Base-by-base conservation (phyloP, 2,113 vertebrate genomes). In the Clupea harengus region DNA sequence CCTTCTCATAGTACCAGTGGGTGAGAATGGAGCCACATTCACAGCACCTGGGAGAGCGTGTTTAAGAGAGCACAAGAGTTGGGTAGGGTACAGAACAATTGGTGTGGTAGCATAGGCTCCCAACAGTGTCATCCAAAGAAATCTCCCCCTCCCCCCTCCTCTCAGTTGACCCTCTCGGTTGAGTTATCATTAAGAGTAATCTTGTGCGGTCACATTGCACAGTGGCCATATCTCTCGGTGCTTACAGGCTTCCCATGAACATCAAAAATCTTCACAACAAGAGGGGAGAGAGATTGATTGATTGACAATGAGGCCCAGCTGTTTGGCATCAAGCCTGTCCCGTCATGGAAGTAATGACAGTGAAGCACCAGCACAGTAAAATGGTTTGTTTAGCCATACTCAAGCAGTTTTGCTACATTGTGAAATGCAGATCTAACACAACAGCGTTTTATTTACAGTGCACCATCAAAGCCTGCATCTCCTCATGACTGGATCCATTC, bases 1-100 rank as follows among this genome's bases (percentile, higher is more conserved):
- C 97, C 93, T 95, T 96, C 92, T 99, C 97, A 0, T 97, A 98
- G 95, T 98, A 99, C 95, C 98, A 97, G 89, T 97, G 95, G 6
- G 96, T 97, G 82, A 99, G 95, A 84, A 96, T 94, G 52, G 93
- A 93, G 28, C 96, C 93, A 0, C 98, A 99, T 20, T 98, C 97
- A 2, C 96, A 95, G 89, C 98, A 99, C 94, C 98, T 99, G 45
- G 54, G 20, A 81, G 45, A 88, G 17, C 82, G 3, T 17, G 72
- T 39, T 17, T 25, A 32, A 78, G 10, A 32, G 28, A 11, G 1
- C 25, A 39, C 1, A 78, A 15, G 4, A 32, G 28, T 32, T 32
- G 22, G 1, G 5, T 7, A 22, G 54, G 22, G 54, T 20, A 60
- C 20, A 60, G 20, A 22, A 6, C 18, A 22, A 6, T 0, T 22